Evolutionary conservation across 2,888 invertebrate genomes (phyloP), one percentile per base, ranked within the genome.

Genomic region (Salpingus planirostris): DNA sequence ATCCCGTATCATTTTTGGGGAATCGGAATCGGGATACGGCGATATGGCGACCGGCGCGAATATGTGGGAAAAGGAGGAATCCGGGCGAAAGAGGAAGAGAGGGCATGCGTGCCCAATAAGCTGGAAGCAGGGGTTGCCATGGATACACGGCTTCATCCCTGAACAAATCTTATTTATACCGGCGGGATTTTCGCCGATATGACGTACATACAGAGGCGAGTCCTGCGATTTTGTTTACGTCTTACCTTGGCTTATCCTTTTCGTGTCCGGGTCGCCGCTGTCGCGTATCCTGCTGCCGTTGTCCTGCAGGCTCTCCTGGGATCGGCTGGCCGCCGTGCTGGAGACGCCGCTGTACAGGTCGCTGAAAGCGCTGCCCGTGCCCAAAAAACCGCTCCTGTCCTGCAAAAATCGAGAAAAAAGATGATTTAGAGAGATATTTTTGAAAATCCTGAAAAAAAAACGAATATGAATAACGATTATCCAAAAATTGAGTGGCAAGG

Each of bases 341-440:
- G 35, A 27, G 10, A 58, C 58, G 31, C 73, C 73, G 15, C 72
- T 71, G 54, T 76, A 76, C 47, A 76, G 70, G 46, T 76, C 72
- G 67, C 81, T 74, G 64, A 83, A 83, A 2, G 83, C 82, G 40
- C 80, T 81, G 27, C 78, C 74, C 8, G 80, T 73, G 0, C 81
- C 78, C 40, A 82, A 68, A 46, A 83, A 74, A 7, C 78, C 74
- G 21, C 78, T 80, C 32, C 76, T 66, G 60, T 83, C 82, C 62
- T 83, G 38, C 22, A 53, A 50, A 8, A 18, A 7, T n/a, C n/a
- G n/a, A n/a, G n/a, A n/a, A n/a, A n/a, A n/a, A n/a, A n/a, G n/a
- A n/a, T n/a, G n/a, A n/a, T n/a, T n/a, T n/a, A n/a, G n/a, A n/a
- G n/a, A n/a, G n/a, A n/a, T n/a, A n/a, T n/a, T n/a, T n/a, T n/a